Evolutionary conservation across 1,140 invertebrate genomes (phyloP).

Genomic region (Zaprionus africanus): DNA sequence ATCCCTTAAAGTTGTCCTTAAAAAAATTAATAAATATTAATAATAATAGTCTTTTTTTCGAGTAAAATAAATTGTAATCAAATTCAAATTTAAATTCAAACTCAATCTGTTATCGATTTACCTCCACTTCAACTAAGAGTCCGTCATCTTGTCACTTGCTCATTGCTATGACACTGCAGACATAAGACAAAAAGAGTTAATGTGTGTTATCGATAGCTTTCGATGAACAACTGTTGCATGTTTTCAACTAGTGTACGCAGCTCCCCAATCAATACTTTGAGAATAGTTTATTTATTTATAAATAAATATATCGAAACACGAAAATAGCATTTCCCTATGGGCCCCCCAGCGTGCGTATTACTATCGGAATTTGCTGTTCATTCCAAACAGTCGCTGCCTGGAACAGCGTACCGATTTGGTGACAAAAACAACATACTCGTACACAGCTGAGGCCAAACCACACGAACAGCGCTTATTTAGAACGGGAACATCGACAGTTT

Average conservation of each 20-base stretch:
- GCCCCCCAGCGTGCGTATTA: background rate
- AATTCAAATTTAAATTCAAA: conserved; percentile 32
- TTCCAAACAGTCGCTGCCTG: background rate
- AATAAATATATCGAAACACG: background rate
- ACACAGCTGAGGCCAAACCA: background rate
- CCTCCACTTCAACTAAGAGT: background rate
- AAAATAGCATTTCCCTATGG: background rate
- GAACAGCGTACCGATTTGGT: conserved; percentile 21
- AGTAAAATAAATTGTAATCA: background rate
- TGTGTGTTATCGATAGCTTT: background rate
- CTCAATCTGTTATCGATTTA: conserved; percentile 6
- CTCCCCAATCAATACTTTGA: background rate
- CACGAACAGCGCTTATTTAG: conserved; percentile 33
- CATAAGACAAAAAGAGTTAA: background rate
- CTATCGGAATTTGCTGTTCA: background rate
- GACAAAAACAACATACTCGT: background rate
- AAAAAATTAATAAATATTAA: background rate
- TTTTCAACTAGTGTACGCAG: conserved; percentile 7
- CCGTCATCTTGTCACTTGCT: background rate
- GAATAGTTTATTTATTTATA: background rate
- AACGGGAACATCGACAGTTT: conserved; percentile 7
- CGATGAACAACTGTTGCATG: conserved; percentile 4
- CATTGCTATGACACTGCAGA: conserved; percentile 5
- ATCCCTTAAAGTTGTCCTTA: background rate
- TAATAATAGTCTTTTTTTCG: too few relatives aligned